Evolutionary conservation across 2,797 vertebrate genomes (phyloP).

Genomic region (Chelon auratus): DNA sequence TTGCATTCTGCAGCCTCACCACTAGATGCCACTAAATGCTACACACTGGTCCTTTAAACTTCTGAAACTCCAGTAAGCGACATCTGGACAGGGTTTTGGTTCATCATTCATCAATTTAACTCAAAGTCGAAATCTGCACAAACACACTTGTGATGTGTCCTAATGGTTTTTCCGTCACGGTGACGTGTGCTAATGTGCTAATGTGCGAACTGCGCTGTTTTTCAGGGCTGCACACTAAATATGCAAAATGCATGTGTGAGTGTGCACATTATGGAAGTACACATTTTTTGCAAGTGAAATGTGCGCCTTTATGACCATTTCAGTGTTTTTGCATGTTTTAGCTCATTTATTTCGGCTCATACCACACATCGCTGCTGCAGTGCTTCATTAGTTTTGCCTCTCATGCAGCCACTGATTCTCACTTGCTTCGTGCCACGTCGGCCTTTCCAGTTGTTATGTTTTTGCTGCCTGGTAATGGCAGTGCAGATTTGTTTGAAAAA

Average conservation of each 20-base stretch:
- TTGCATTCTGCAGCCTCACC: no score
- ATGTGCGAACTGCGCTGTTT: conserved; percentile 10
- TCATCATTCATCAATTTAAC: no score
- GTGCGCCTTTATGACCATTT: conserved; percentile 22
- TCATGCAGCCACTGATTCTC: conserved; percentile 28
- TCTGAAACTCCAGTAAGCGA: no score
- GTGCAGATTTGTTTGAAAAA: neutral
- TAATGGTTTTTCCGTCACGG: conserved; percentile 13
- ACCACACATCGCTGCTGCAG: conserved; percentile 17
- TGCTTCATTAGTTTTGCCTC: conserved; percentile 21
- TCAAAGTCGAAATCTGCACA: no score
- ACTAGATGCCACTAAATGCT: no score
- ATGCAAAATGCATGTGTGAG: conserved; percentile 14
- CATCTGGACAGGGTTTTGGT: no score
- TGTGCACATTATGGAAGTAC: conserved; percentile 12
- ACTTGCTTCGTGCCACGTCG: conserved; percentile 19
- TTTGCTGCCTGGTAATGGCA: conserved; percentile 6
- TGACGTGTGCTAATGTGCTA: neutral
- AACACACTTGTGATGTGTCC: neutral
- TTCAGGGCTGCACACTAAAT: conserved; percentile 33
- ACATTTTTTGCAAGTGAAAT: conserved; percentile 63
- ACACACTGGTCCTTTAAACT: no score
- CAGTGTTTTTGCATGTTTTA: conserved; percentile 60
- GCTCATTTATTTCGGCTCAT: conserved; percentile 39
- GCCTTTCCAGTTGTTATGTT: conserved; percentile 1